Conservation (phyloP, 2,113 vertebrate species). For the Etheostoma spectabile region DNA sequence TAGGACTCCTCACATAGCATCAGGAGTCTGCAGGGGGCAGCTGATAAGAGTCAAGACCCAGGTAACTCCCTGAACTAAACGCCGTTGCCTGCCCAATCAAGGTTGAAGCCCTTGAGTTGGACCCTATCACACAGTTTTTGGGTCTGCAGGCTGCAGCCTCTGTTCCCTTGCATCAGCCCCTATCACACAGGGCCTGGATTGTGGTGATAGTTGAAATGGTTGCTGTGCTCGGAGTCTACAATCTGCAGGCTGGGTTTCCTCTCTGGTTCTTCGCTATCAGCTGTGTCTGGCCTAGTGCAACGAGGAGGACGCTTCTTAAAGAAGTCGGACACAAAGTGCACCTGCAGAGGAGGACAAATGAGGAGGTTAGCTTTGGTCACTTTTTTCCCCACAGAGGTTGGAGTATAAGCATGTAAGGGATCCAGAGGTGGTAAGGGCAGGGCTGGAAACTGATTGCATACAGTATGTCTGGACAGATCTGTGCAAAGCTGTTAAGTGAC, state of each 20-base stretch:
- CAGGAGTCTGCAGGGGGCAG: constrained; percentile 5
- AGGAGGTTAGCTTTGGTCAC: constrained; percentile 22
- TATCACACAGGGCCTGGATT: constrained; percentile 82
- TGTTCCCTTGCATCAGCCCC: background rate
- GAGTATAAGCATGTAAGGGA: constrained; percentile 27
- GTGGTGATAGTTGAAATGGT: constrained; percentile 88
- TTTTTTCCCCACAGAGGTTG: constrained; percentile 8
- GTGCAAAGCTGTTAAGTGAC: constrained; percentile 53
- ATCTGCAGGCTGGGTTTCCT: constrained; percentile 89
- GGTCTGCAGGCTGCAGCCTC: constrained; percentile 46
- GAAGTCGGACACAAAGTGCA: constrained; percentile 90
- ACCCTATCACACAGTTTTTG: constrained; percentile 25
- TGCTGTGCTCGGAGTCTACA: constrained; percentile 83
- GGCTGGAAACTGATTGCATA: constrained; percentile 72
- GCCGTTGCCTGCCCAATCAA: constrained; percentile 7
- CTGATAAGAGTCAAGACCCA: constrained; percentile 14
- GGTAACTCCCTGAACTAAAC: constrained; percentile 32
- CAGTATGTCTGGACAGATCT: constrained; percentile 45
- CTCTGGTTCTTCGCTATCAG: constrained; percentile 78
- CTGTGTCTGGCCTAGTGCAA: constrained; percentile 45
- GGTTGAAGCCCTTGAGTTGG: constrained; percentile 6
- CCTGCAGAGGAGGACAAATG: constrained; percentile 77
- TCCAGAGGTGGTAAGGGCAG: constrained; percentile 33
- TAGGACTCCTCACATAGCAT: constrained; percentile 1
- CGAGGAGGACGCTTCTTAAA: constrained; percentile 87